These are phyloP conservation scores for Rotaria sp. DNA, from an alignment of 2,888 invertebrate genomes.

Conservation along the genomic window DNA sequence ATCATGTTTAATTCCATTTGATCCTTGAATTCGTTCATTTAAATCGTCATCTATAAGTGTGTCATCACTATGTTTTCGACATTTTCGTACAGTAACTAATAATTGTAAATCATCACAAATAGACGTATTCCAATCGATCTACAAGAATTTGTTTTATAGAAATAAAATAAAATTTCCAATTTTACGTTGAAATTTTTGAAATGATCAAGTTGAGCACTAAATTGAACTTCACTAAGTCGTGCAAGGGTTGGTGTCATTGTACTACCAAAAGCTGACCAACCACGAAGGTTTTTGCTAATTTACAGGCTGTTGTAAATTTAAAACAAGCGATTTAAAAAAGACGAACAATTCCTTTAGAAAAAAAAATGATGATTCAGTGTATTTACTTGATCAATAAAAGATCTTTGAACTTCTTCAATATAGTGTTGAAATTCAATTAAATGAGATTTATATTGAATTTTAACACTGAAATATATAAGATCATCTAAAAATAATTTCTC, in stretches of 20 bases:
- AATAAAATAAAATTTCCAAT: no score
- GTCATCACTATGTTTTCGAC: not conserved
- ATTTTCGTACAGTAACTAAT: not conserved
- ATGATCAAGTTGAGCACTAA: slow-evolving; percentile 8
- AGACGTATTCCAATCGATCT: not conserved
- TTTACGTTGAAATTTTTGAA: not conserved
- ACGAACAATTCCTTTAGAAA: not conserved
- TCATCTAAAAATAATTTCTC: not conserved
- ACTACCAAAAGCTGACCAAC: not conserved
- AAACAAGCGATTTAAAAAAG: not conserved
- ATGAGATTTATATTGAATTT: slow-evolving; percentile 8
- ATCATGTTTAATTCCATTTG: not conserved
- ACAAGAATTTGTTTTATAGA: not conserved
- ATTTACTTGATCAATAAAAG: not conserved
- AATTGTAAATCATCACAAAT: not conserved
- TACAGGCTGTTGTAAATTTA: not conserved
- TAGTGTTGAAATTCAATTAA: not conserved
- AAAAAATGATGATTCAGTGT: not conserved
- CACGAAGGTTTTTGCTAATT: not conserved
- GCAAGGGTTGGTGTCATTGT: not conserved
- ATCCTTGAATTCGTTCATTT: not conserved
- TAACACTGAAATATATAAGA: not conserved
- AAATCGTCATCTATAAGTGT: not conserved
- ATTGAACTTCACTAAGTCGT: not conserved
- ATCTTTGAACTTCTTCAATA: not conserved